These are phyloP conservation scores for Ptychodera flava DNA, from an alignment of 35 echinoderm and acorn worm genomes.

Conservation along the genomic window DNA sequence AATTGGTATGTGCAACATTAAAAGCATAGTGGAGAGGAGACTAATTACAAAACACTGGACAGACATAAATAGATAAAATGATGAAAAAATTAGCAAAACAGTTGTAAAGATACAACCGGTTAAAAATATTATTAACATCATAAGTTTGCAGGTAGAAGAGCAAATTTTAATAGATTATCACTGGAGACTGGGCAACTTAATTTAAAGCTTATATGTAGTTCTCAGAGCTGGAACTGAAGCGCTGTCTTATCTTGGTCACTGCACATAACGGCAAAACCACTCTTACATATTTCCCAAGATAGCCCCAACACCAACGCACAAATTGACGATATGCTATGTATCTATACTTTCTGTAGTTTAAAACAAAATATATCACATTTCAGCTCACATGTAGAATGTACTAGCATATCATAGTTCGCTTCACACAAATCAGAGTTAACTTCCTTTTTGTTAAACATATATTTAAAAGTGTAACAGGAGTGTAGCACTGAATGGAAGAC, in stretches of 20 bases:
- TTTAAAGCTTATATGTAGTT: too few species aligned
- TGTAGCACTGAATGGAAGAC: background rate
- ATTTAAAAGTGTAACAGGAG: background rate
- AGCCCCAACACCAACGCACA: conserved; percentile 30
- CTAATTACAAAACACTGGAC: too few species aligned
- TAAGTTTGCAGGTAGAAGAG: too few species aligned
- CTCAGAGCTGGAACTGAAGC: too few species aligned
- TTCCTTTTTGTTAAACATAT: background rate
- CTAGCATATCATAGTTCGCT: background rate
- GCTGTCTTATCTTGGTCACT: background rate
- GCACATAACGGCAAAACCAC: conserved; percentile 10
- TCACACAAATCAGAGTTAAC: background rate
- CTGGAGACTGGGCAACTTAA: too few species aligned
- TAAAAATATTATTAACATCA: too few species aligned
- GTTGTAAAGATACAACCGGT: too few species aligned
- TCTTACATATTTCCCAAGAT: conserved; percentile 12
- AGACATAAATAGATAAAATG: too few species aligned
- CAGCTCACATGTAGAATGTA: background rate
- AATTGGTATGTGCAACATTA: too few species aligned
- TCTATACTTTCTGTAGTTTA: conserved; percentile 11
- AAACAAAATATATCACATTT: background rate
- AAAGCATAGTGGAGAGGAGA: too few species aligned
- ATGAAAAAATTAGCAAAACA: too few species aligned
- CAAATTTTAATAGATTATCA: too few species aligned
- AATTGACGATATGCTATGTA: conserved; percentile 34